Conservation (phyloP, 2,888 invertebrate genomes). For the Melinaea menophilus region DNA sequence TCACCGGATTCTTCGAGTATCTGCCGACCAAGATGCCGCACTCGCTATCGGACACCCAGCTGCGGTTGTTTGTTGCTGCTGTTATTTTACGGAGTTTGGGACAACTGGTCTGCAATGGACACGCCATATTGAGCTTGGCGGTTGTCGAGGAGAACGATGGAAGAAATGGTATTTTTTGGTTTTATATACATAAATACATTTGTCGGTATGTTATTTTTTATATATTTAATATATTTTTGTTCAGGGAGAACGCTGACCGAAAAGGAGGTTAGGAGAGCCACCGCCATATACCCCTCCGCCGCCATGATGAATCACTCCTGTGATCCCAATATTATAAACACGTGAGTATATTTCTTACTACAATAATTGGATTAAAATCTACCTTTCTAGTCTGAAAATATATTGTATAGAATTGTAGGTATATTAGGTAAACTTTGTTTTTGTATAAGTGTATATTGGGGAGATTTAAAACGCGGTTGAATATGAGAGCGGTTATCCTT, state of each 20-base stretch:
- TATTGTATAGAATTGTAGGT: too few relatives aligned
- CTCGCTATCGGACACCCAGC: constrained; percentile 47
- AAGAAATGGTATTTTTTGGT: constrained; percentile 28
- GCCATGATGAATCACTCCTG: constrained; percentile 97
- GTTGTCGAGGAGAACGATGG: constrained; percentile 41
- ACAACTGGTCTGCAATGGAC: constrained; percentile 89
- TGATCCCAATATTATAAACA: constrained; percentile 86
- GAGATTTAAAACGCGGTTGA: too few relatives aligned
- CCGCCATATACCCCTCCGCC: constrained; percentile 90
- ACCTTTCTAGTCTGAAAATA: too few relatives aligned
- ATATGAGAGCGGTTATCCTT: too few relatives aligned
- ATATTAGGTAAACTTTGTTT: too few relatives aligned
- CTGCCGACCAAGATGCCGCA: constrained; percentile 59
- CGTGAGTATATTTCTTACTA: constrained; percentile 67
- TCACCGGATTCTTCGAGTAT: constrained; percentile 80
- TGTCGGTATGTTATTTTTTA: not conserved
- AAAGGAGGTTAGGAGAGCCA: constrained; percentile 77
- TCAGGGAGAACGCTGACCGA: constrained; percentile 50
- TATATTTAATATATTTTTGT: not conserved
- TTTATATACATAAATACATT: too few relatives aligned
- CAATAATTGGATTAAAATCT: too few relatives aligned
- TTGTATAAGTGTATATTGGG: too few relatives aligned
- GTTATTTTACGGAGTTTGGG: constrained; percentile 85
- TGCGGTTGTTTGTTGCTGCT: constrained; percentile 79
- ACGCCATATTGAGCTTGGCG: constrained; percentile 73